Percentiles rank a stretch among this genome's conserved stretches.
Evolutionary conservation across 2,888 invertebrate genomes (phyloP).

Genomic region (Tipula helvola): DNA sequence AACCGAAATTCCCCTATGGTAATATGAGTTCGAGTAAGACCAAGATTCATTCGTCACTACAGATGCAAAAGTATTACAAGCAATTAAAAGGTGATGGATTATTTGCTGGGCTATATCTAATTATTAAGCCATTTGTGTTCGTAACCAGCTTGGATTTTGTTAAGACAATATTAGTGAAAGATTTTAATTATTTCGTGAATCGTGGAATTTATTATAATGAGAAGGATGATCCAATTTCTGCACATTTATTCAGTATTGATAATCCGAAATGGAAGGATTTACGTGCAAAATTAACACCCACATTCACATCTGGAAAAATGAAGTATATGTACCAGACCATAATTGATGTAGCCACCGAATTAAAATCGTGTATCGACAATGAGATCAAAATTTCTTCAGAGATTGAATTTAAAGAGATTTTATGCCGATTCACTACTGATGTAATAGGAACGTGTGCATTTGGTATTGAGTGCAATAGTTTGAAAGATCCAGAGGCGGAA

Average conservation of each 20-base stretch:
- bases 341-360: constrained; percentile 41
- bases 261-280: constrained; percentile 50
- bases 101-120: constrained; percentile 47
- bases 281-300: constrained; percentile 49
- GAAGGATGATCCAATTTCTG: constrained; percentile 46
- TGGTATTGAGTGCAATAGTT: constrained; percentile 34
- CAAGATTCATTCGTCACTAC: constrained; percentile 43
- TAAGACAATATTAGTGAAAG: constrained; percentile 45
- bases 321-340: constrained; percentile 51
- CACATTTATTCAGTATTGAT: constrained; percentile 44
- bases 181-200: constrained; percentile 51
- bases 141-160: constrained; percentile 48
- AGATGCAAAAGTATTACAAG: constrained; percentile 44
- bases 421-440: constrained; percentile 31
- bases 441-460: constrained; percentile 37
- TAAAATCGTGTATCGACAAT: constrained; percentile 35
- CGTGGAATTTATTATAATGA: constrained; percentile 50
- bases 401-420: constrained; percentile 36
- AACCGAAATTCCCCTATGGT: constrained; percentile 51
- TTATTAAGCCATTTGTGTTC: constrained; percentile 45
- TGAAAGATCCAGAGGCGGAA: constrained; percentile 31
- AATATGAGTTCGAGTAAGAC: constrained; percentile 41
- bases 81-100: constrained; percentile 36
- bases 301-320: constrained; percentile 54
- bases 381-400: constrained; percentile 26